Percentiles rank a stretch among this genome's conserved stretches.
These are phyloP conservation scores for Thamnophis elegans DNA, from an alignment of 2,797 vertebrate species.

Conservation along the genomic window DNA sequence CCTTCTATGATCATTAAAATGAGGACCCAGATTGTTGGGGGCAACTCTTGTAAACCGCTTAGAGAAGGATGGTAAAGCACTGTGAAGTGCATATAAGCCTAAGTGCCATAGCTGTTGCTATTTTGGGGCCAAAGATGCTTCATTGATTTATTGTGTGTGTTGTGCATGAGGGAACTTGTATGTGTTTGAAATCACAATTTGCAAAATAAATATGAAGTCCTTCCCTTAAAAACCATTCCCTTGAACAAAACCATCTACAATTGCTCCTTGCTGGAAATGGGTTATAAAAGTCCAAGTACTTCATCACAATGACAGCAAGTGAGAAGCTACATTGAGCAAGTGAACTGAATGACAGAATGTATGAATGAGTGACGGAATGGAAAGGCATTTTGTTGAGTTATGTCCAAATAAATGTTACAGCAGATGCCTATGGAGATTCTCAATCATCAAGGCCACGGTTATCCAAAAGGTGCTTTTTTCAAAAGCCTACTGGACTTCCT, in stretches of 20 bases:
- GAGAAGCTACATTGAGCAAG: conserved; percentile 2
- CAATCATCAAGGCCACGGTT: background rate
- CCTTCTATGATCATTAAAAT: background rate
- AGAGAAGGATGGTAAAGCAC: background rate
- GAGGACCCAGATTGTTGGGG: background rate
- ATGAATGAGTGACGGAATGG: background rate
- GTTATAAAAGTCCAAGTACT: conserved; percentile 43
- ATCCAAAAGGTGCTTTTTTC: background rate
- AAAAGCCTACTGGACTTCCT: background rate
- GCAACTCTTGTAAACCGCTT: background rate
- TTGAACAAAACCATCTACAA: background rate
- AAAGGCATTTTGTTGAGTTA: conserved; percentile 15
- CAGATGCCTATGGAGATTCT: background rate
- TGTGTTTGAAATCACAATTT: background rate
- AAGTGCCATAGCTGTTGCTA: background rate
- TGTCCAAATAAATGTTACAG: background rate
- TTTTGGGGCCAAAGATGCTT: background rate
- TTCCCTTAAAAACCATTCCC: conserved; percentile 1
- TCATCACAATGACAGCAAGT: conserved; percentile 6
- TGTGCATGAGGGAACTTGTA: background rate
- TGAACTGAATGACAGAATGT: conserved; percentile 2
- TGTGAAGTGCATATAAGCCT: background rate
- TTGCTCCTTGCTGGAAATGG: conserved; percentile 35
- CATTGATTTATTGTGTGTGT: background rate
- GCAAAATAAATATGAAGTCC: background rate